These are phyloP conservation scores for Eidolon dupreanum DNA, from an alignment of 2,797 vertebrate species.

Conservation along the genomic window DNA sequence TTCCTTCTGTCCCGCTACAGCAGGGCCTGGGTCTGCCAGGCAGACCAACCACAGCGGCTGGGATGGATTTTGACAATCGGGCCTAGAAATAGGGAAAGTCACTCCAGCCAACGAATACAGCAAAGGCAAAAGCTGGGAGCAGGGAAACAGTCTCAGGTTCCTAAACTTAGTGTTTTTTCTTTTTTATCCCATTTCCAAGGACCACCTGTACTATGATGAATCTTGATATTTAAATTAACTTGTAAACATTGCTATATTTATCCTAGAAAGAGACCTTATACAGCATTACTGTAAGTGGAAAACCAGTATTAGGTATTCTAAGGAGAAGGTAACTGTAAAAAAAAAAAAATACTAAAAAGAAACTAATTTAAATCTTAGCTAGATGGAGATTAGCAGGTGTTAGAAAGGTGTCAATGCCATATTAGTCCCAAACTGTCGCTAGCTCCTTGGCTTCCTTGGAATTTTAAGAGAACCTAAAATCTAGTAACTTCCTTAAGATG, in stretches of 20 bases:
- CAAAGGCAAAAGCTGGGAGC: not conserved
- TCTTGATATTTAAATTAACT: not conserved
- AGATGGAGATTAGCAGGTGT: not conserved
- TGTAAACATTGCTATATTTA: not conserved
- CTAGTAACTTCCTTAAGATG: not conserved
- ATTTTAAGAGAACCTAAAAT: not conserved
- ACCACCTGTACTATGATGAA: not conserved
- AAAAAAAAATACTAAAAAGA: not conserved
- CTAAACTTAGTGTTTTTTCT: not conserved
- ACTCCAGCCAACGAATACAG: not conserved
- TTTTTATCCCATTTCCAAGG: not conserved
- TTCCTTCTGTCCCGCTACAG: not conserved
- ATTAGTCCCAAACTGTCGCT: not conserved
- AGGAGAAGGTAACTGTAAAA: not conserved
- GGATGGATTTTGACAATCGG: not conserved
- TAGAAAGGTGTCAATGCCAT: not conserved
- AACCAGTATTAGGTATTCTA: not conserved
- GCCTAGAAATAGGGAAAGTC: not conserved
- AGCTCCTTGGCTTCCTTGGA: not conserved
- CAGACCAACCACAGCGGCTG: not conserved
- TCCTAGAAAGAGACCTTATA: not conserved
- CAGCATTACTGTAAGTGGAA: not conserved
- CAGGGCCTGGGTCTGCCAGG: not conserved
- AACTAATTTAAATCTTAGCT: not conserved
- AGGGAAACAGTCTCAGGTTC: not conserved